phyloP scores from a whole-genome alignment of 1,140 invertebrate genomes.

The Zaprionus nigranus region DNA sequence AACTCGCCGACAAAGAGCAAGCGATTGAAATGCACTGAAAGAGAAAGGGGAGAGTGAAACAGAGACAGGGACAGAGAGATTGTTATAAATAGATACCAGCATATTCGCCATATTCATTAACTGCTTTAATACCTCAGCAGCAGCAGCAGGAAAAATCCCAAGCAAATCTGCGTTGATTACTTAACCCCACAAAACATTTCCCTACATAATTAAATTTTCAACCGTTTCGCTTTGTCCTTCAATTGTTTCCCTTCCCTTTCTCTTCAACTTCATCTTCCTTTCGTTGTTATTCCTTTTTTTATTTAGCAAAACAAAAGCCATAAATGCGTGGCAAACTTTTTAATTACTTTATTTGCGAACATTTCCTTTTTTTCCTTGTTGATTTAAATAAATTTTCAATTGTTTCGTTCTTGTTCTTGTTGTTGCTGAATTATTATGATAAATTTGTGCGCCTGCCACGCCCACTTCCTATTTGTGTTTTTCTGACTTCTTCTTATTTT shows the following conservation, averaged over 20 bases:
- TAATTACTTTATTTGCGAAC: conserved; percentile 77
- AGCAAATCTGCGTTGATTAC: conserved; percentile 36
- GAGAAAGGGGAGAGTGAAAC: neutral
- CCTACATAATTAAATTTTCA: conserved; percentile 67
- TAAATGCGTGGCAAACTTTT: conserved; percentile 78
- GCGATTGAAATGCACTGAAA: neutral
- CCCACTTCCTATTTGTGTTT: conserved; percentile 10
- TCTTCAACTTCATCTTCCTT: conserved; percentile 25
- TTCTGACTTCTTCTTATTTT: conserved; percentile 24
- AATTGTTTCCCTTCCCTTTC: conserved; percentile 14
- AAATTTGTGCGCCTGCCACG: conserved; percentile 57
- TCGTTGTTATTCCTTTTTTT: conserved; percentile 10
- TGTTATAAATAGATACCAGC: neutral
- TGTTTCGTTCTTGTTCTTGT: conserved; percentile 17
- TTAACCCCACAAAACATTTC: conserved; percentile 44
- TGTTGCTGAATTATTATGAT: conserved; percentile 72
- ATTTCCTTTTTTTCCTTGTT: conserved; percentile 56
- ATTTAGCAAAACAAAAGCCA: conserved; percentile 51
- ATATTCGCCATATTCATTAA: neutral
- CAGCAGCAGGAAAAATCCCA: neutral
- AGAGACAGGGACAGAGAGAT: neutral
- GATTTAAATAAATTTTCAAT: conserved; percentile 72
- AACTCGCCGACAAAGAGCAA: conserved; percentile 34
- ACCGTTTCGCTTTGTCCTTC: conserved; percentile 41
- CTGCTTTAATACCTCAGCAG: neutral